phyloP scores from a whole-genome alignment of 2,888 invertebrate species.

The Elegia similella region DNA sequence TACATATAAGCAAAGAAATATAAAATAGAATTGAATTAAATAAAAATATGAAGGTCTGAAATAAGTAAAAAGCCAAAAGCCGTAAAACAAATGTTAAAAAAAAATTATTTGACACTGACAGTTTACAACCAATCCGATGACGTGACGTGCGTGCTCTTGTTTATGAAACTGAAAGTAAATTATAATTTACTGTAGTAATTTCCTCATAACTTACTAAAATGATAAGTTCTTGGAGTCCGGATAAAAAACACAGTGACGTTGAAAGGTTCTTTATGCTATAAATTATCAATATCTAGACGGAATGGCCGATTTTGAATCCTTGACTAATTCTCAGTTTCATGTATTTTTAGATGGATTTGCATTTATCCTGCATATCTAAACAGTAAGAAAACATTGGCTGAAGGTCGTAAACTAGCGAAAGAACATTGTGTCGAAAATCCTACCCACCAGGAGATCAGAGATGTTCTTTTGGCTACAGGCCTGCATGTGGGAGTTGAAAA shows the following conservation, averaged over 20 bases:
- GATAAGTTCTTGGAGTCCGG: conserved; percentile 85
- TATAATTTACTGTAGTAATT: neutral
- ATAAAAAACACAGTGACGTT: conserved; percentile 89
- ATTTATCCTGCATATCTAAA: conserved; percentile 98
- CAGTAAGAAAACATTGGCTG: conserved; percentile 93
- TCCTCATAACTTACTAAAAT: conserved; percentile 36
- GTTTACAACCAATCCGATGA: neutral
- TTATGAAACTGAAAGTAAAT: neutral
- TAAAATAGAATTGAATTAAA: too few species aligned
- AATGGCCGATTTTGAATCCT: too few species aligned
- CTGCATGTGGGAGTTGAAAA: conserved; percentile 94
- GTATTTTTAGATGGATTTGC: conserved; percentile 91
- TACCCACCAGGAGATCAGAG: conserved; percentile 95
- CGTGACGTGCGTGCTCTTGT: neutral
- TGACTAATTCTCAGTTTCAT: neutral
- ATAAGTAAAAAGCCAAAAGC: too few species aligned
- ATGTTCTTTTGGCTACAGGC: conserved; percentile 92
- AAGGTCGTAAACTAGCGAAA: conserved; percentile 93
- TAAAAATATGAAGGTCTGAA: too few species aligned
- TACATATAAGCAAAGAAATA: too few species aligned
- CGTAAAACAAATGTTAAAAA: too few species aligned
- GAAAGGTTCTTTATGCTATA: conserved; percentile 49
- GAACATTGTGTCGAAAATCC: conserved; percentile 96
- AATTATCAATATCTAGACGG: neutral
- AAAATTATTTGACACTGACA: neutral